A percentile compares a stretch with the other conserved stretches of the same genome.
Evolutionary conservation across 1,140 invertebrate genomes (phyloP).

Genomic region (Bombus superbus): DNA sequence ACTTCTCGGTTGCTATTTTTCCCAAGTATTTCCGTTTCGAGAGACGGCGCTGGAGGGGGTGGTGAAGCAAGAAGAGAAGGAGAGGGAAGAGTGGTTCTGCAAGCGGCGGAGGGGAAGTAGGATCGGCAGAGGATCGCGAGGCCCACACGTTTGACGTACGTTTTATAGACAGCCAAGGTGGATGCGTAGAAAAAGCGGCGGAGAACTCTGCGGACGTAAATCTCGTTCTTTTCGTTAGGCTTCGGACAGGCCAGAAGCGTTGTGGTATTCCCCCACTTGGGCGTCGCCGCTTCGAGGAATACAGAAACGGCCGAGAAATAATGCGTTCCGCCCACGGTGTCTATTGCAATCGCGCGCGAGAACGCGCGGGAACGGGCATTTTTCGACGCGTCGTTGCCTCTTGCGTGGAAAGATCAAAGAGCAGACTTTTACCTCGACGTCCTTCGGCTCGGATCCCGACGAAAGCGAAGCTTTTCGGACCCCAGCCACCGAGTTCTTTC

Average conservation of each 20-base stretch:
- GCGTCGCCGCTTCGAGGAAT: conserved; percentile 55
- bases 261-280: neutral
- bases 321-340: conserved; percentile 49
- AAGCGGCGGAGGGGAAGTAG: conserved; percentile 31
- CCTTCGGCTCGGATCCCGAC: conserved; percentile 20
- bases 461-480: neutral
- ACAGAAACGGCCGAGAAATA: conserved; percentile 54
- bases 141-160: conserved; percentile 58
- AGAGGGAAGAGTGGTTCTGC: conserved; percentile 30
- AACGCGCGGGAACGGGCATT: conserved; percentile 17
- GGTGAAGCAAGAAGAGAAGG: neutral
- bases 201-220: conserved; percentile 55
- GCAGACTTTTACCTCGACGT: conserved; percentile 46
- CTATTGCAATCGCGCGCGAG: conserved; percentile 27
- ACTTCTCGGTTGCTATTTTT: conserved; percentile 11
- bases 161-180: conserved; percentile 66
- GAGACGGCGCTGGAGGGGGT: neutral
- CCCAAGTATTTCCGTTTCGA: conserved; percentile 34
- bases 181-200: conserved; percentile 57
- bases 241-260: conserved; percentile 21
- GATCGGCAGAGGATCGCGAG: conserved; percentile 39
- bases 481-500: neutral
- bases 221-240: conserved; percentile 53
- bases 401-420: conserved; percentile 35
- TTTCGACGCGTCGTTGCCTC: conserved; percentile 12